A percentile compares a stretch with the other conserved stretches of the same genome.
phyloP scores from a whole-genome alignment of 2,113 vertebrate genomes.

The Leptodactylus fuscus region DNA sequence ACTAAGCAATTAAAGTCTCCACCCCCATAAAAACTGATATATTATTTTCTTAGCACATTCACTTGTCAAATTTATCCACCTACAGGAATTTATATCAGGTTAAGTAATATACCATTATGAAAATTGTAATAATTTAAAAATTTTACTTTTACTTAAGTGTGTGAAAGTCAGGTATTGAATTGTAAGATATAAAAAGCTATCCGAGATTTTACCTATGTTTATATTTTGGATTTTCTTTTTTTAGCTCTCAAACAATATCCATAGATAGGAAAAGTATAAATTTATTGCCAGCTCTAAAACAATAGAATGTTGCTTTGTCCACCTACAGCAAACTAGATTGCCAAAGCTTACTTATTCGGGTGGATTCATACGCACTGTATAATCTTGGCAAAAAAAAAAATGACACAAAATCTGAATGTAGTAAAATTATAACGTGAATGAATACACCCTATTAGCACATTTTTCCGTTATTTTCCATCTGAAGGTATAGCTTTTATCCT shows the following conservation, averaged over 20 bases:
- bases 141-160: neutral
- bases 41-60: neutral
- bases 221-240: neutral
- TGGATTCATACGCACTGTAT: too few species aligned
- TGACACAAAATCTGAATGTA: too few species aligned
- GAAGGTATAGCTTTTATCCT: too few species aligned
- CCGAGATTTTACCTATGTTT: neutral
- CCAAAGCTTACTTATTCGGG: too few species aligned
- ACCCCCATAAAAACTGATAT: neutral
- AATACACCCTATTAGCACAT: too few species aligned
- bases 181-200: neutral
- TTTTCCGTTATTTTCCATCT: too few species aligned
- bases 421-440: too few species aligned
- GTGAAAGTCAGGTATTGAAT: neutral
- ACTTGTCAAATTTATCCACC: constrained; percentile 10
- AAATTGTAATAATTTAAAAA: neutral
- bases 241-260: neutral
- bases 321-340: too few species aligned
- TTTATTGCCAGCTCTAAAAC: too few species aligned
- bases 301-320: too few species aligned
- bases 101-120: constrained; percentile 3
- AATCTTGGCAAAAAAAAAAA: too few species aligned
- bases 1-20: neutral
- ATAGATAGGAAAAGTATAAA: too few species aligned
- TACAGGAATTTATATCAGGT: neutral